These are phyloP conservation scores for Alauda arvensis DNA, from an alignment of 2,797 vertebrate species.

Conservation along the genomic window DNA sequence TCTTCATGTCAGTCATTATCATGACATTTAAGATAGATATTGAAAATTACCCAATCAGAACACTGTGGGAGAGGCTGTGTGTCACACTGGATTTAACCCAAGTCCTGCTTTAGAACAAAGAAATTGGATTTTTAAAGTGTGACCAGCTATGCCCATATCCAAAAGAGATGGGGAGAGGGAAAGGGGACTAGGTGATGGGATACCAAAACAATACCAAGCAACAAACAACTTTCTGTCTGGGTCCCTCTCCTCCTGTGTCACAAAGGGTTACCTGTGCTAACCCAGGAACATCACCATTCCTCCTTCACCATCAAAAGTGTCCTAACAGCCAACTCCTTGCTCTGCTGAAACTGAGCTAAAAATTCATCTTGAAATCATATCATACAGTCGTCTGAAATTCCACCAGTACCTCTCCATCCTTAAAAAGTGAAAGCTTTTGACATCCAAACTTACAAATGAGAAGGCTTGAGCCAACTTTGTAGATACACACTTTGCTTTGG, in stretches of 20 bases:
- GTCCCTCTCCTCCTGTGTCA: neutral
- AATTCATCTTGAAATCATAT: neutral
- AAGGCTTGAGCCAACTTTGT: neutral
- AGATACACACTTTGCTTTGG: neutral
- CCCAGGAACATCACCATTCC: neutral
- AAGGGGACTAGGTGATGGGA: neutral
- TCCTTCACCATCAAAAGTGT: neutral
- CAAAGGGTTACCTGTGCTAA: neutral
- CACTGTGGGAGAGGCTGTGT: fast-evolving
- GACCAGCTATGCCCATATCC: neutral
- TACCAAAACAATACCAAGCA: neutral
- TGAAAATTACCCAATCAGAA: neutral
- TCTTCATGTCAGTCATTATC: neutral
- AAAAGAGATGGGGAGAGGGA: fast-evolving
- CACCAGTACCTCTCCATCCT: neutral
- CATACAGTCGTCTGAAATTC: neutral
- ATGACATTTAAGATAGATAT: neutral
- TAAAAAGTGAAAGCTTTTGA: neutral
- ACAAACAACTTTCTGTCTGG: neutral
- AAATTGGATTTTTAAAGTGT: neutral
- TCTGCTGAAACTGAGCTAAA: neutral
- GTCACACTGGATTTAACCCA: neutral
- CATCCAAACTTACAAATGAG: neutral
- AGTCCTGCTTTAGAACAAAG: neutral
- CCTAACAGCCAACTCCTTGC: neutral